Evolutionary conservation across 2,797 vertebrate species (phyloP).

Genomic region (Nannoperca obscura): DNA sequence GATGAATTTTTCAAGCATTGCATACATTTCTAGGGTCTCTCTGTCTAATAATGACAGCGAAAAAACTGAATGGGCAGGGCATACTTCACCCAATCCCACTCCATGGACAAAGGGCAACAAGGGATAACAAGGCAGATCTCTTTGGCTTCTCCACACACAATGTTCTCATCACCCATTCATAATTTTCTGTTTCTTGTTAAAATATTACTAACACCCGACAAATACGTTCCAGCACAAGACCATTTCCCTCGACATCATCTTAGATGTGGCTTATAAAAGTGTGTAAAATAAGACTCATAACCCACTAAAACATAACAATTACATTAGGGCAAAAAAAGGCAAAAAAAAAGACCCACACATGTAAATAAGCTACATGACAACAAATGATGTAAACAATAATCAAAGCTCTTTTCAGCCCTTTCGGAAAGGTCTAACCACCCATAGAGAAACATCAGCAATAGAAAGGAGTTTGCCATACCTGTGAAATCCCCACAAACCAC

Average conservation of each 20-base stretch:
- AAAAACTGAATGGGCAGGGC: slow-evolving; percentile 79
- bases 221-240: slow-evolving; percentile 46
- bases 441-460: slow-evolving; percentile 74
- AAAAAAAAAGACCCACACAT: slow-evolving; percentile 28
- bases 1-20: slow-evolving; percentile 86
- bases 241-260: slow-evolving; percentile 33
- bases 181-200: slow-evolving; percentile 63
- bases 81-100: slow-evolving; percentile 70
- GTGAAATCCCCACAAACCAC: slow-evolving; percentile 74
- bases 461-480: slow-evolving; percentile 77
- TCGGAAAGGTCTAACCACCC: slow-evolving; percentile 70
- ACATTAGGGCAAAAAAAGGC: slow-evolving; percentile 36
- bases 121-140: slow-evolving; percentile 83
- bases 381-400: slow-evolving; percentile 50
- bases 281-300: slow-evolving; percentile 55
- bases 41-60: slow-evolving; percentile 81
- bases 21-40: slow-evolving; percentile 85
- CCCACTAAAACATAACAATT: slow-evolving; percentile 37
- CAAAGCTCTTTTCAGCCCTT: slow-evolving; percentile 69
- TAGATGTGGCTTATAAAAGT: slow-evolving; percentile 53
- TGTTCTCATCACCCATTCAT: slow-evolving; percentile 69
- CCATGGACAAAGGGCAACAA: slow-evolving; percentile 75
- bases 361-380: slow-evolving; percentile 42
- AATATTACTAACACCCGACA: slow-evolving; percentile 40
- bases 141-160: slow-evolving; percentile 85